These are phyloP conservation scores for Pseudois nayaur DNA, from an alignment of 2,113 vertebrate species.

Conservation along the genomic window DNA sequence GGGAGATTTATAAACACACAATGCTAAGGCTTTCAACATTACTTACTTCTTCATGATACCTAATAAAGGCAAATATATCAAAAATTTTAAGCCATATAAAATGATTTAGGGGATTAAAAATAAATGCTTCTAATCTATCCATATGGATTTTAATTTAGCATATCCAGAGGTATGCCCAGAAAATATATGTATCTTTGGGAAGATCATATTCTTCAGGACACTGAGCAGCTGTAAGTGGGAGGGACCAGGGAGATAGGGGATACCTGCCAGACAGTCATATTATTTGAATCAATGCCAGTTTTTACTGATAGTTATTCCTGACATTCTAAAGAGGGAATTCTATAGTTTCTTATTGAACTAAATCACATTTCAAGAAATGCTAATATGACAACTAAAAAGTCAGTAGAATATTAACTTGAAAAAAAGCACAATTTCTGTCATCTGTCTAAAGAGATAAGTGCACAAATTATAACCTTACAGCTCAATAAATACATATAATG, in stretches of 20 bases:
- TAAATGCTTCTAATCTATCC: neutral
- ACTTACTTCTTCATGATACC: neutral
- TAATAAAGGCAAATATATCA: neutral
- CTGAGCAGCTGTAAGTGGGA: neutral
- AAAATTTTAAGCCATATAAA: neutral
- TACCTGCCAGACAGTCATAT: neutral
- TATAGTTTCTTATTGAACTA: neutral
- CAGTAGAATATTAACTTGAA: neutral
- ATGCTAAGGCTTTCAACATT: neutral
- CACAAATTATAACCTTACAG: neutral
- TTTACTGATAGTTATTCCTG: neutral
- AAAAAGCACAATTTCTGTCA: neutral
- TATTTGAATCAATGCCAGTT: neutral
- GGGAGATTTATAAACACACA: neutral
- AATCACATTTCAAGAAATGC: neutral
- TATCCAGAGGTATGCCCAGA: neutral
- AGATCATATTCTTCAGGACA: neutral
- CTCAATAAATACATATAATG: neutral
- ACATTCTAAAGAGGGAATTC: neutral
- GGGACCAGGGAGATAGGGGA: too few species aligned
- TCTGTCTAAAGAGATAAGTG: neutral
- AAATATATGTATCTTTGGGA: neutral
- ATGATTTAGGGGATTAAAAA: neutral
- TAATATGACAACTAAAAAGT: neutral
- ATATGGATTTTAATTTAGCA: neutral